Conservation (phyloP, 2,797 vertebrate genomes). For the Microctenopoma lineatum region DNA sequence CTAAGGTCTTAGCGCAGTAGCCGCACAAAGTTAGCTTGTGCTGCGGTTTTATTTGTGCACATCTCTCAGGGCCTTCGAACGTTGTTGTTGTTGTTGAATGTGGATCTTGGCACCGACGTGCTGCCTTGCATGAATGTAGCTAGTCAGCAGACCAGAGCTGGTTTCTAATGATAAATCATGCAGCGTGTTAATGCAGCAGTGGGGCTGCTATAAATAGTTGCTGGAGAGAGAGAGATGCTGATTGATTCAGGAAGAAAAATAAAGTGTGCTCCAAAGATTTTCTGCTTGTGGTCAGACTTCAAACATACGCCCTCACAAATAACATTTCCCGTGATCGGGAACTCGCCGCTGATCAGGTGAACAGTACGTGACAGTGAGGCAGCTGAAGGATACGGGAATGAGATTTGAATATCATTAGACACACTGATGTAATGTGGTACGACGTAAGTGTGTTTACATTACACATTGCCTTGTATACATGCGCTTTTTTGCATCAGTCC, state of each 20-base stretch:
- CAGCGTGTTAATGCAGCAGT: slow-evolving; percentile 75
- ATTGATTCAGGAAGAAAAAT: slow-evolving; percentile 61
- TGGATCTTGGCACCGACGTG: slow-evolving; percentile 67
- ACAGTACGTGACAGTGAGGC: not conserved
- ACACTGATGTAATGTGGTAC: not conserved
- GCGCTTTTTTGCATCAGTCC: too few relatives aligned
- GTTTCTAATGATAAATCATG: slow-evolving; percentile 78
- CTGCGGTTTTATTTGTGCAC: slow-evolving; percentile 75
- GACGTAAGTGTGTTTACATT: not conserved
- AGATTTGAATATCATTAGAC: not conserved
- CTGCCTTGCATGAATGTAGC: slow-evolving; percentile 72
- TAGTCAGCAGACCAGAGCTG: slow-evolving; percentile 76
- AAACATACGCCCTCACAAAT: slow-evolving; percentile 15
- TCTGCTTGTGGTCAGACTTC: slow-evolving; percentile 51
- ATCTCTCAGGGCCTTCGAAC: slow-evolving; percentile 61
- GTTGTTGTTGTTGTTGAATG: slow-evolving; percentile 71
- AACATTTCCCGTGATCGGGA: slow-evolving; percentile 25
- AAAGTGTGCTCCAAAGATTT: slow-evolving; percentile 47
- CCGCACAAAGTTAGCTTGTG: slow-evolving; percentile 71
- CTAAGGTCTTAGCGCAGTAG: slow-evolving; percentile 57
- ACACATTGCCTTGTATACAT: fast-evolving
- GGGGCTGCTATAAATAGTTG: slow-evolving; percentile 73
- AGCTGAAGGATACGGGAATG: slow-evolving; percentile 9
- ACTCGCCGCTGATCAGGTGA: slow-evolving; percentile 37
- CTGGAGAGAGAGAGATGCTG: slow-evolving; percentile 50